Base-by-base conservation (phyloP, 1,140 invertebrate species). In the Philopotamus ludificatus region DNA sequence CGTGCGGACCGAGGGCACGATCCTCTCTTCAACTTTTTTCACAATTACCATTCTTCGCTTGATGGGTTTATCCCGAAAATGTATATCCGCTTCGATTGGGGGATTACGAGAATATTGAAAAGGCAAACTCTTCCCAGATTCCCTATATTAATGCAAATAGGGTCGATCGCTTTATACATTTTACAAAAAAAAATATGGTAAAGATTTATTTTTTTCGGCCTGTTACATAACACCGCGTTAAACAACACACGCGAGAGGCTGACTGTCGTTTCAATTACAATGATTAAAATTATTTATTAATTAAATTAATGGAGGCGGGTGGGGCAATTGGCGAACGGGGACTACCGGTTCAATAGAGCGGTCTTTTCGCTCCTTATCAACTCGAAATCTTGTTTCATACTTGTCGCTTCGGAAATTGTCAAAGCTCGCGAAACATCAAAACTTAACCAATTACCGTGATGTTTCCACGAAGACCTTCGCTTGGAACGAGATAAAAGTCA, bases 381-480 rank as follows among this genome's bases (percentile, higher is more conserved):
- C 42, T 60, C 47, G 42, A 60, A 42, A 60, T 60, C 57, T 60
- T 47, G 57, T 60, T 60, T 60, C 42, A 21, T 60, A 4, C 21
- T 18, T 21, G 18, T 50, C 18, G 12, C 55, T 25, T 65, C 25
- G 57, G 21, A 65, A 65, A 51, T 65, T 60, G 63, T 65, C 63
- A 65, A 65, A 65, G 63, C 54, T 49, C 28, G 39, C 45, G 54
- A 59, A 59, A 65, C 63, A 65, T 59, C 55, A 59, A 59, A 65
- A 65, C 63, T 65, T 65, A 65, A 60, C 63, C 63, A 65, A 65
- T 65, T 65, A 65, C 63, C 54, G 34, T 59, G 63, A 65, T 65
- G 42, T 59, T 49, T 25, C 63, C 41, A 4, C 28, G 42, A 65
- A 59, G 26, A 65, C 47, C 58, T 50, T 15, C 54, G 21, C 9